These are phyloP conservation scores for Leucophenga varia DNA, from an alignment of 1,140 invertebrate genomes.

Conservation along the genomic window DNA sequence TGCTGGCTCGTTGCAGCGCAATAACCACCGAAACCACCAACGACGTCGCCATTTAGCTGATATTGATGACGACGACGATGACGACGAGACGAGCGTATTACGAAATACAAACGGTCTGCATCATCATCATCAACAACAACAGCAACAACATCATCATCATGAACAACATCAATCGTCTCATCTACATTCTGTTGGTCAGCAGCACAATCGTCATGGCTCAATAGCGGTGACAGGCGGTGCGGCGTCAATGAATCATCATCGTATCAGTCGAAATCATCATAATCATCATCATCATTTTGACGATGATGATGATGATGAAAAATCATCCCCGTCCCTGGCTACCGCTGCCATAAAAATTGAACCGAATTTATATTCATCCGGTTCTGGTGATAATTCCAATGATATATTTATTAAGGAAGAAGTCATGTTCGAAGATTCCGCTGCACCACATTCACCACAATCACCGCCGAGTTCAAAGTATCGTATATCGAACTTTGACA, in stretches of 20 bases:
- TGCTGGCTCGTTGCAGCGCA: slow-evolving; percentile 30
- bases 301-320: slow-evolving; percentile 53
- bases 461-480: slow-evolving; percentile 53
- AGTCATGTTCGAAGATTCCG: slow-evolving; percentile 48
- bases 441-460: slow-evolving; percentile 34
- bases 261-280: slow-evolving; percentile 27
- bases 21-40: slow-evolving; percentile 55
- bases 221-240: slow-evolving; percentile 10
- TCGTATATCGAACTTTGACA: slow-evolving; percentile 52
- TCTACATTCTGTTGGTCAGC: neutral
- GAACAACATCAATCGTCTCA: slow-evolving; percentile 6
- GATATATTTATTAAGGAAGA: slow-evolving; percentile 54
- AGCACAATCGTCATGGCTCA: slow-evolving; percentile 1
- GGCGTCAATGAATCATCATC: slow-evolving; percentile 16
- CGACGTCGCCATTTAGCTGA: slow-evolving; percentile 50
- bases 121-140: slow-evolving; percentile 18
- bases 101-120: slow-evolving; percentile 17
- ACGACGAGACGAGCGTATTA: slow-evolving; percentile 21
- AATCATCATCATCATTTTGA: slow-evolving; percentile 51
- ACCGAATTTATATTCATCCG: slow-evolving; percentile 52
- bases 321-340: slow-evolving; percentile 53
- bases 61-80: slow-evolving; percentile 49
- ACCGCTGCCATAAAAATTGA: slow-evolving; percentile 51
- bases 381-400: slow-evolving; percentile 50
- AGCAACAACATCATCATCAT: slow-evolving; percentile 13